phyloP scores from a whole-genome alignment of 2,888 invertebrate genomes.

The Tethea ocularis region DNA sequence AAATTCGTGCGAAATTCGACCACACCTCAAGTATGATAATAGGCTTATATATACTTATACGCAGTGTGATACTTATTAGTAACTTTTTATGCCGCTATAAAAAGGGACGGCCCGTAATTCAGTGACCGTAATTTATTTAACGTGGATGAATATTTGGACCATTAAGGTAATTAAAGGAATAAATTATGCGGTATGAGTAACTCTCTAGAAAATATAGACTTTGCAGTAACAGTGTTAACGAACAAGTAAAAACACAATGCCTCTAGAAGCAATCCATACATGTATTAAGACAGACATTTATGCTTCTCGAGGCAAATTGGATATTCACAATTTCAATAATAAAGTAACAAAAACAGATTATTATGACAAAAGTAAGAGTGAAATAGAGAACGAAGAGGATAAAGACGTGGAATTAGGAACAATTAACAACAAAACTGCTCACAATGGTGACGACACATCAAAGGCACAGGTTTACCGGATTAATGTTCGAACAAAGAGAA shows the following conservation, averaged over 20 bases:
- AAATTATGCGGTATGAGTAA: background rate
- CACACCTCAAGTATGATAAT: slow-evolving; percentile 46
- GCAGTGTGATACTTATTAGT: slow-evolving; percentile 36
- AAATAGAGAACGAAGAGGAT: slow-evolving; percentile 36
- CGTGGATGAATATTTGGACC: slow-evolving; percentile 34
- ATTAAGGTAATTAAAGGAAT: slow-evolving; percentile 21
- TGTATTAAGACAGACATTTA: background rate
- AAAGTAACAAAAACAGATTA: slow-evolving; percentile 41
- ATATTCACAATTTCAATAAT: background rate
- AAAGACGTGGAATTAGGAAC: slow-evolving; percentile 48
- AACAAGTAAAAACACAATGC: background rate
- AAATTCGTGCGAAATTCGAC: slow-evolving; percentile 64
- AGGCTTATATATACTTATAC: slow-evolving; percentile 13
- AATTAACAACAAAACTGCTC: slow-evolving; percentile 50
- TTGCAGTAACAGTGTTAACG: background rate
- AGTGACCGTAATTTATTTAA: slow-evolving; percentile 22
- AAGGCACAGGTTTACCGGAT: slow-evolving; percentile 56
- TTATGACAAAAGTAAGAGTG: slow-evolving; percentile 37
- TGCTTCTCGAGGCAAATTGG: background rate
- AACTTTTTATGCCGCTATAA: slow-evolving; percentile 33
- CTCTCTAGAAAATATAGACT: background rate
- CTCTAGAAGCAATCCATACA: background rate
- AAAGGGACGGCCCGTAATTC: slow-evolving; percentile 19
- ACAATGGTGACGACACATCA: slow-evolving; percentile 45
- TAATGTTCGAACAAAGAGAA: slow-evolving; percentile 51